phyloP scores from a whole-genome alignment of 2,797 vertebrate species.

The Characodon lateralis region DNA sequence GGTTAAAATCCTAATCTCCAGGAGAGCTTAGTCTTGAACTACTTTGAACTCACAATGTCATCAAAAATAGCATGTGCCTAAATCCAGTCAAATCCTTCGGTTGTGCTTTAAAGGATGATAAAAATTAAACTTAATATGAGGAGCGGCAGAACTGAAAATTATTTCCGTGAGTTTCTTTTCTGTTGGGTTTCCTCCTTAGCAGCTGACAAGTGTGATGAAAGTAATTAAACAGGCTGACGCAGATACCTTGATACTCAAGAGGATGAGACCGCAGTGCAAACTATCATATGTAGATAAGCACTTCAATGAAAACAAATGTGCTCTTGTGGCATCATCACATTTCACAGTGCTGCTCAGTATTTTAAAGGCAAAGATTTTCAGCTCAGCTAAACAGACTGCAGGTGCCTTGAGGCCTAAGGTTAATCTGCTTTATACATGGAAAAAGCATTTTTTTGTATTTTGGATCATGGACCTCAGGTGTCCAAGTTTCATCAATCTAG shows the following conservation, averaged over 20 bases:
- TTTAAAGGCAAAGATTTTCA: background rate
- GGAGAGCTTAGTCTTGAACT: slow-evolving; percentile 31
- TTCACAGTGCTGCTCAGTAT: background rate
- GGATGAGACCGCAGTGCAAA: background rate
- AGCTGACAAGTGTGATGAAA: slow-evolving; percentile 21
- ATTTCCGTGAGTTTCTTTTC: slow-evolving; percentile 37
- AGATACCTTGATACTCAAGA: slow-evolving; percentile 3
- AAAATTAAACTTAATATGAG: slow-evolving; percentile 34
- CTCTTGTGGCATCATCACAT: background rate
- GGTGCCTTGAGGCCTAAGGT: background rate
- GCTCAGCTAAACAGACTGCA: background rate
- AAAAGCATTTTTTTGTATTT: background rate
- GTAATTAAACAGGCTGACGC: slow-evolving; percentile 10
- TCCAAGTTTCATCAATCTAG: background rate
- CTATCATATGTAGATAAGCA: slow-evolving; percentile 3
- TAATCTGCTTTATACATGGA: background rate
- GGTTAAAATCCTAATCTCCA: slow-evolving; percentile 53
- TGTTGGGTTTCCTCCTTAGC: slow-evolving; percentile 14
- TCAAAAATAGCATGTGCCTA: slow-evolving; percentile 31
- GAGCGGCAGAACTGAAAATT: slow-evolving; percentile 27
- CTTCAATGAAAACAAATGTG: slow-evolving; percentile 7
- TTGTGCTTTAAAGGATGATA: slow-evolving; percentile 27
- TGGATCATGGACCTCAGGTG: background rate
- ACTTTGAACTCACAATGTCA: slow-evolving; percentile 36
- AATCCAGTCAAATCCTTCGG: slow-evolving; percentile 15